Percentiles rank a stretch among this genome's conserved stretches.
Conservation (phyloP, 2,113 vertebrate genomes). For the Halcyon malimbica region DNA sequence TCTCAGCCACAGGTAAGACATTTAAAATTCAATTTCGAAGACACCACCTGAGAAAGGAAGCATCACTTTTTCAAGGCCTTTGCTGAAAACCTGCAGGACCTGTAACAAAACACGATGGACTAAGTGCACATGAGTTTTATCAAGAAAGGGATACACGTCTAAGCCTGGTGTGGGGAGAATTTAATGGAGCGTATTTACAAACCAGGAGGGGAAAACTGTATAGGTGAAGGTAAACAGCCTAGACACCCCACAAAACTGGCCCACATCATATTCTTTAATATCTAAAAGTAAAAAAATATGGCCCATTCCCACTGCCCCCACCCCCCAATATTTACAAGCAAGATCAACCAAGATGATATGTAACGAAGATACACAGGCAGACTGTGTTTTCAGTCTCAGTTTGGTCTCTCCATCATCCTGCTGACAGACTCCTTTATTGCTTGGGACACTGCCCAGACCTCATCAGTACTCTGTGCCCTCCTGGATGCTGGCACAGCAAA, state of each 20-base stretch:
- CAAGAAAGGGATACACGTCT: constrained; percentile 29
- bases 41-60: background rate
- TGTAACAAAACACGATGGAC: background rate
- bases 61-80: background rate
- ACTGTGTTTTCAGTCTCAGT: constrained; percentile 35
- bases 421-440: constrained; percentile 56
- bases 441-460: background rate
- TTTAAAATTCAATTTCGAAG: background rate
- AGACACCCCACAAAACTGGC: constrained; percentile 76
- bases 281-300: constrained; percentile 77
- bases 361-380: constrained; percentile 35
- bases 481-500: background rate
- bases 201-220: constrained; percentile 57
- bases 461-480: background rate
- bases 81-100: background rate
- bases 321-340: constrained; percentile 63
- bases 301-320: constrained; percentile 39
- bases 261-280: constrained; percentile 70
- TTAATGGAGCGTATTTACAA: constrained; percentile 63
- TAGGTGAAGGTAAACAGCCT: constrained; percentile 68
- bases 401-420: constrained; percentile 14
- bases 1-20: background rate
- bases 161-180: constrained; percentile 18
- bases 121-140: background rate
- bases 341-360: constrained; percentile 49